A percentile compares a stretch with the other conserved stretches of the same genome.
Evolutionary conservation across 53 echinoderm and acorn worm species (phyloP).

Genomic region (Glandiceps talaboti): DNA sequence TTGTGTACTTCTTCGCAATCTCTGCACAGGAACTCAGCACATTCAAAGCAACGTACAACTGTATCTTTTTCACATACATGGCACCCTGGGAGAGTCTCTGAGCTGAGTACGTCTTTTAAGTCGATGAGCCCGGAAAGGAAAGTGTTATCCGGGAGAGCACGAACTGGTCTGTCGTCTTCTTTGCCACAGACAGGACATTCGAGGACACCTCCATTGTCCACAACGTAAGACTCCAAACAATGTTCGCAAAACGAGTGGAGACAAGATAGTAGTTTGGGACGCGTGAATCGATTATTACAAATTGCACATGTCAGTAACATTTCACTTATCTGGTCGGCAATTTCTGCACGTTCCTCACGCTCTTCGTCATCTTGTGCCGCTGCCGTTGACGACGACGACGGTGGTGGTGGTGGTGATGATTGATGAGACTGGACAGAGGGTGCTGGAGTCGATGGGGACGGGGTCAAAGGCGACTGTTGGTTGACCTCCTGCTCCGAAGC

Average conservation of each 20-base stretch:
- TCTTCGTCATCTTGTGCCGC: background rate
- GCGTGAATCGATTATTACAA: conserved; percentile 3
- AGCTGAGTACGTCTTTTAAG: conserved; percentile 40
- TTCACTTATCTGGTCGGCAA: conserved; percentile 4
- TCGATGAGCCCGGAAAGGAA: conserved; percentile 95
- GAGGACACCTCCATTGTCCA: conserved; percentile 51
- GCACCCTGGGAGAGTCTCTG: conserved; percentile 42
- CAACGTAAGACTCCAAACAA: conserved; percentile 81
- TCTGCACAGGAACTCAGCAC: conserved; percentile 69
- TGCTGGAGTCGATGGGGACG: too few species aligned
- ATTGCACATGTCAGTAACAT: conserved; percentile 5
- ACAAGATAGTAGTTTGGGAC: conserved; percentile 23
- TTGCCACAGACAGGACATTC: conserved; percentile 86
- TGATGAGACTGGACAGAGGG: too few species aligned
- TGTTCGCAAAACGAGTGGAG: conserved; percentile 83
- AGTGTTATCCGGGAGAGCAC: conserved; percentile 77
- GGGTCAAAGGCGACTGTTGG: too few species aligned
- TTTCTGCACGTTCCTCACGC: background rate
- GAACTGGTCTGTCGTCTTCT: conserved; percentile 57
- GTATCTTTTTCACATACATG: conserved; percentile 82
- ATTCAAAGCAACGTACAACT: conserved; percentile 68
- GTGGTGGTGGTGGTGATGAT: too few species aligned
- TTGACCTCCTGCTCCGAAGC: too few species aligned
- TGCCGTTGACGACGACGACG: background rate
- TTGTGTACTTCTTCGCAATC: conserved; percentile 86